Evolutionary conservation across 1,140 invertebrate species (phyloP), one percentile per base, ranked within the genome.

Genomic region (Drosophila ananassae): DNA sequence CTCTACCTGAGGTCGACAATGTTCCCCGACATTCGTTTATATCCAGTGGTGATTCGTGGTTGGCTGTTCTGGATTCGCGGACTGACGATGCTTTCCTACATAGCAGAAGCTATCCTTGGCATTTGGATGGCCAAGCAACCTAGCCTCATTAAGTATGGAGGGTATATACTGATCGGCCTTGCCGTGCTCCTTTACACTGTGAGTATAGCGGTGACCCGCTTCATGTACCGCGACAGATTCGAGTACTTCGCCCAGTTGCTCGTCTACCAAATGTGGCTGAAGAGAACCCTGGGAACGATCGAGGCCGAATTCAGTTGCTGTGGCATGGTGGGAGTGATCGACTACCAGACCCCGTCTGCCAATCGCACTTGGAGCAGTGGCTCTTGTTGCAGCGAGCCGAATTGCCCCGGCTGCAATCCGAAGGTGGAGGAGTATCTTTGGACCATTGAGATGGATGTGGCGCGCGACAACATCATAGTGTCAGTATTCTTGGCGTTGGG

Each of bases 401-500:
- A 48, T 3, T 87, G 82, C 3, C 3, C 12, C 2, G 82, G 82
- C 6, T 85, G 82, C 22, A 6, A 21, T 1, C 0, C 25, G 0
- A 59, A 32, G 4, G 41, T 87, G 6, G 22, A 13, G 2, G 6
- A 50, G 2, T 68, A 53, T 52, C 12, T 81, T n/a, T 24, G 41
- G 25, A 41, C 10, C 1, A 41, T 89, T 3, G 55, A 82, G 22
- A 63, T 41, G 75, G 83, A 87, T 28, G 74, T 89, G 5, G 76
- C 83, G 2, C 67, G 82, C 17, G 79, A 87, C 37, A 89, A 78
- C 51, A 44, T 76, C 6, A 61, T 72, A 6, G 13, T 79, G 3
- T 53, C 77, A 25, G 3, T 74, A 4, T 48, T 72, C 12, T 12
- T 67, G 3, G 6, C 54, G 0, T 13, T 76, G 6, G 69, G 41